These are phyloP conservation scores for Chaetura pelagica DNA, from an alignment of 2,113 vertebrate species.

Conservation along the genomic window DNA sequence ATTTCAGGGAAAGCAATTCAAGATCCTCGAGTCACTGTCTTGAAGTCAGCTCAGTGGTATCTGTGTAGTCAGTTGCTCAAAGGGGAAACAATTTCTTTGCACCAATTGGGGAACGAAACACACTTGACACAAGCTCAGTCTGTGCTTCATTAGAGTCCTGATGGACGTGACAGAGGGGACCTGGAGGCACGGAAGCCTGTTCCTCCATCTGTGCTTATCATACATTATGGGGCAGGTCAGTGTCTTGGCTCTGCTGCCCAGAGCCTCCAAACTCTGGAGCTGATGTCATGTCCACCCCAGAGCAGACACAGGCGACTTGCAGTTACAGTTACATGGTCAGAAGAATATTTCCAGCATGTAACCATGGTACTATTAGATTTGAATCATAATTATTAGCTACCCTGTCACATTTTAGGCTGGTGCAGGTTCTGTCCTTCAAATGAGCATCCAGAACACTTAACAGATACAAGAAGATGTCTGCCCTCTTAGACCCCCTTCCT, in stretches of 20 bases:
- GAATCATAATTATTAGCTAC: neutral
- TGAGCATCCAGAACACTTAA: neutral
- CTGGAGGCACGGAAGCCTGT: fast-evolving
- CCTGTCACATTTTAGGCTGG: neutral
- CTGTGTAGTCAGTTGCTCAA: neutral
- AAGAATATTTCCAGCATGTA: neutral
- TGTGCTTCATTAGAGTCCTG: neutral
- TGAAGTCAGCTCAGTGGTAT: neutral
- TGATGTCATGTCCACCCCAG: neutral
- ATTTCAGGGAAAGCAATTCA: neutral
- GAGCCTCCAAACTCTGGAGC: neutral
- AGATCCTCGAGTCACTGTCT: neutral
- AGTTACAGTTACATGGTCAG: neutral
- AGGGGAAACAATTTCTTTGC: neutral
- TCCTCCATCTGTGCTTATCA: neutral
- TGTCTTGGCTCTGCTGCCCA: neutral
- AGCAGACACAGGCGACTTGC: neutral
- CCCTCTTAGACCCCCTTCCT: neutral
- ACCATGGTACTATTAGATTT: neutral
- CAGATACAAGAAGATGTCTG: neutral
- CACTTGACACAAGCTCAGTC: neutral
- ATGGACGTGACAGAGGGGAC: neutral
- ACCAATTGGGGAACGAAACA: neutral
- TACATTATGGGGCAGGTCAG: neutral
- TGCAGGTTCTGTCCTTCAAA: neutral